A percentile compares a stretch with the other conserved stretches of the same genome.
Conservation (phyloP, 30 jellyfish, hydroid and myxozoan species). For the Turritopsis dohrnii region DNA sequence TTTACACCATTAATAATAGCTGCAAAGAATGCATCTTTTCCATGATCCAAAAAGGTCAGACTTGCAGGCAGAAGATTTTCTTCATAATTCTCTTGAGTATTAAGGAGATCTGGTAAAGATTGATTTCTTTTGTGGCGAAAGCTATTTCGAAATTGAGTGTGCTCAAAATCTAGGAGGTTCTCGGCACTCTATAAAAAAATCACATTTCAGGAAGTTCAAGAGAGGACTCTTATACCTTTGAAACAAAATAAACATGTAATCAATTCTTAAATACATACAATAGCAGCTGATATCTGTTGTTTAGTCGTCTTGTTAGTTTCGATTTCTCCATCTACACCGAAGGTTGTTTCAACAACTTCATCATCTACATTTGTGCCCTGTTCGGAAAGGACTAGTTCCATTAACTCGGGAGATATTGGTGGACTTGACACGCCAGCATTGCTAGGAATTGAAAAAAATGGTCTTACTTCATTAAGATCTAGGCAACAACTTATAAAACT, state of each 20-base stretch:
- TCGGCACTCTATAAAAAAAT: slow-evolving; percentile 25
- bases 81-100: slow-evolving; percentile 31
- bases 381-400: slow-evolving; percentile 60
- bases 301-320: slow-evolving; percentile 66
- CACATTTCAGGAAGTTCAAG: background rate
- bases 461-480: no score
- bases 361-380: slow-evolving; percentile 82
- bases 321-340: slow-evolving; percentile 84
- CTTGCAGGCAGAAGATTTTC: slow-evolving; percentile 79
- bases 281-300: background rate
- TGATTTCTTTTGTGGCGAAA: slow-evolving; percentile 30
- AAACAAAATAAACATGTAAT: background rate
- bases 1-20: slow-evolving; percentile 92
- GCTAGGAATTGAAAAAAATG: background rate
- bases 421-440: slow-evolving; percentile 17
- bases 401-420: slow-evolving; percentile 52
- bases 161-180: slow-evolving; percentile 10
- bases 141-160: slow-evolving; percentile 10
- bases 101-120: slow-evolving; percentile 55
- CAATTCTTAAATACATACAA: background rate
- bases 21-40: slow-evolving; percentile 95
- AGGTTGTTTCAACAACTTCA: slow-evolving; percentile 83
- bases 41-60: slow-evolving; percentile 78
- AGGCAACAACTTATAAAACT: no score
- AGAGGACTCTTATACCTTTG: background rate